These are phyloP conservation scores for Amphipyra tragopoginis DNA, from an alignment of 2,888 invertebrate species.

Conservation along the genomic window DNA sequence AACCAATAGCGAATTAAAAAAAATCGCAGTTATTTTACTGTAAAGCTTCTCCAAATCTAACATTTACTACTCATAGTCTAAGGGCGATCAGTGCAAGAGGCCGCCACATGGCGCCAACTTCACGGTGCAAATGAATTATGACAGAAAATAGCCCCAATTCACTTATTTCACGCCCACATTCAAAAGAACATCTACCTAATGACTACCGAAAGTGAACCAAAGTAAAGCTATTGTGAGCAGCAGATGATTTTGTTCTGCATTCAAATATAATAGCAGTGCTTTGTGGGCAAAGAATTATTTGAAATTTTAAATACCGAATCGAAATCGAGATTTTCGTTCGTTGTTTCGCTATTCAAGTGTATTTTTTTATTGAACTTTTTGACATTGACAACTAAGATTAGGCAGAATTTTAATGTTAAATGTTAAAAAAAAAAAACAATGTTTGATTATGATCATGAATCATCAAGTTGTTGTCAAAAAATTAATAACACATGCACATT, in stretches of 20 bases:
- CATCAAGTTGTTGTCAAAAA: no score
- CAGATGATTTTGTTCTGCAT: conserved; percentile 40
- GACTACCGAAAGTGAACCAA: conserved; percentile 49
- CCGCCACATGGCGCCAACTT: conserved; percentile 81
- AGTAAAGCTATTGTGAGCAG: conserved; percentile 35
- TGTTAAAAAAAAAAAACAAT: no score
- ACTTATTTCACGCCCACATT: conserved; percentile 75
- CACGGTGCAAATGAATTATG: conserved; percentile 76
- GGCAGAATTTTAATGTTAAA: no score
- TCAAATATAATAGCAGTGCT: conserved; percentile 22
- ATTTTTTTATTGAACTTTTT: conserved; percentile 7
- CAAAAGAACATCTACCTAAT: conserved; percentile 45
- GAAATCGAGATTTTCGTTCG: conserved; percentile 13
- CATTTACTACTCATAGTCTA: conserved; percentile 59
- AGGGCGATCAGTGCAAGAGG: conserved; percentile 59
- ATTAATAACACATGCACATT: no score
- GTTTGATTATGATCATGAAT: no score
- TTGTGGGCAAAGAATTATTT: conserved; percentile 28
- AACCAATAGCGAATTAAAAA: no score
- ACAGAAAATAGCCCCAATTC: conserved; percentile 68
- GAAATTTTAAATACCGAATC: conserved; percentile 34
- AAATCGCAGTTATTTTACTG: no score
- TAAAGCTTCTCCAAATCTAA: conserved; percentile 8
- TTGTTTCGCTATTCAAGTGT: conserved; percentile 3
- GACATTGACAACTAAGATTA: background rate